Evolutionary conservation across 2,797 vertebrate genomes (phyloP).

Genomic region (Sylvia borin): DNA sequence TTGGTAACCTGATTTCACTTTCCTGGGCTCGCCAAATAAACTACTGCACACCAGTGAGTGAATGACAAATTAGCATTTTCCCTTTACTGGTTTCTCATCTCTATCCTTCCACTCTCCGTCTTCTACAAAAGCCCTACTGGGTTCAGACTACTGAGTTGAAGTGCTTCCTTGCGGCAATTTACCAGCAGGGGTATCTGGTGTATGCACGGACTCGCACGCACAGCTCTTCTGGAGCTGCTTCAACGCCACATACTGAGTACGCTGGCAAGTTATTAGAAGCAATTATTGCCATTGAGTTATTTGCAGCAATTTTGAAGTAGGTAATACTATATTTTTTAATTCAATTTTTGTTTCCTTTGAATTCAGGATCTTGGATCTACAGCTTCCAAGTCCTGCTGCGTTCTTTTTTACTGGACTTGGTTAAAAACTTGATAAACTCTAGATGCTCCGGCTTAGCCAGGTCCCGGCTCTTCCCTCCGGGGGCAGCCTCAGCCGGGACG

Average conservation of each 20-base stretch:
- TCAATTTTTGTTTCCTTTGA: not conserved
- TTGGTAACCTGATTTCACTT: not conserved
- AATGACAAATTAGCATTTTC: not conserved
- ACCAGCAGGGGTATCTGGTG: fast-evolving
- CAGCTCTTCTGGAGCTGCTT: not conserved
- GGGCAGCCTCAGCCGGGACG: not conserved
- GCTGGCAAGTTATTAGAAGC: not conserved
- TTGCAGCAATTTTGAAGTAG: not conserved
- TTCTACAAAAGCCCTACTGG: not conserved
- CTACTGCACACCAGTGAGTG: not conserved
- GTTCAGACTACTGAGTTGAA: not conserved
- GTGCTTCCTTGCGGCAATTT: fast-evolving
- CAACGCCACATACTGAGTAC: fast-evolving
- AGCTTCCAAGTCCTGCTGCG: not conserved
- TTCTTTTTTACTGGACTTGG: not conserved
- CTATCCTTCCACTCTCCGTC: not conserved
- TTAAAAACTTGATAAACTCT: not conserved
- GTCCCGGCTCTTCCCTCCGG: not conserved
- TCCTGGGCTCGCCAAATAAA: not conserved
- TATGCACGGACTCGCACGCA: fast-evolving
- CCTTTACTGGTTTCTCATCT: not conserved
- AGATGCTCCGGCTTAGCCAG: not conserved
- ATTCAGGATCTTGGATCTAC: not conserved
- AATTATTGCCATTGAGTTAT: not conserved
- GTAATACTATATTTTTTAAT: not conserved